Conservation (phyloP, 2,113 vertebrate genomes). For the Chitala chitala region DNA sequence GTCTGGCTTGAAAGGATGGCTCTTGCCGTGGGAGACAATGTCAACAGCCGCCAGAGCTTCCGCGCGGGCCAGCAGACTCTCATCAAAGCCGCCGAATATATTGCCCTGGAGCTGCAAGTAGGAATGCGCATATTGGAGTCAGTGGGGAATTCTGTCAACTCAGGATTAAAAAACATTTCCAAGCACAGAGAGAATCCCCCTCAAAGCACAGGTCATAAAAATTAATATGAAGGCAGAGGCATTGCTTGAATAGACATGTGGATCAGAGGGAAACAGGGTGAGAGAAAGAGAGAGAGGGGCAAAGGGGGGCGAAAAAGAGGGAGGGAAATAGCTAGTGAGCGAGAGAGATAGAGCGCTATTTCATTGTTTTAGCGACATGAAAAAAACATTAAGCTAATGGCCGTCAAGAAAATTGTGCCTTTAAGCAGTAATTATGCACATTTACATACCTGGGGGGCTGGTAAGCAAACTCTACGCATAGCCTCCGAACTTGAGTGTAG, state of each 20-base stretch:
- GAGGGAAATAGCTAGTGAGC: slow-evolving; percentile 31
- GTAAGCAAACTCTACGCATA: slow-evolving; percentile 89
- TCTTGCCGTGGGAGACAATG: slow-evolving; percentile 86
- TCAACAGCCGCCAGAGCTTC: slow-evolving; percentile 95
- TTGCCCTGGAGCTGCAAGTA: slow-evolving; percentile 94
- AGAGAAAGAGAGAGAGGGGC: slow-evolving; percentile 41
- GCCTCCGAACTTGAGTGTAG: slow-evolving; percentile 82
- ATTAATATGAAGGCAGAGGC: slow-evolving; percentile 85
- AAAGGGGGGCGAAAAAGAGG: slow-evolving; percentile 42
- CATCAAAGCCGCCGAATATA: slow-evolving; percentile 98
- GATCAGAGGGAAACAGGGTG: slow-evolving; percentile 52
- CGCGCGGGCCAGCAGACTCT: slow-evolving; percentile 93
- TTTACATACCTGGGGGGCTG: slow-evolving; percentile 87
- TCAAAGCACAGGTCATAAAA: slow-evolving; percentile 94
- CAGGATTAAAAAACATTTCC: slow-evolving; percentile 85
- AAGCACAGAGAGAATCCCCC: slow-evolving; percentile 75
- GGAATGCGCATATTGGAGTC: slow-evolving; percentile 79
- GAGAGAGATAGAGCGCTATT: slow-evolving; percentile 52
- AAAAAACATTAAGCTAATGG: slow-evolving; percentile 69
- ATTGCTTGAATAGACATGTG: slow-evolving; percentile 77
- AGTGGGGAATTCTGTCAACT: slow-evolving; percentile 84
- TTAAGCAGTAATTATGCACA: slow-evolving; percentile 46
- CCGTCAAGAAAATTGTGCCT: slow-evolving; percentile 67
- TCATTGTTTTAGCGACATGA: slow-evolving; percentile 65
- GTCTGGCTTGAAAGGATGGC: slow-evolving; percentile 89